Evolutionary conservation across 2,888 invertebrate genomes (phyloP), one percentile per base, ranked within the genome.

Genomic region (Leptopterna dolabrata): DNA sequence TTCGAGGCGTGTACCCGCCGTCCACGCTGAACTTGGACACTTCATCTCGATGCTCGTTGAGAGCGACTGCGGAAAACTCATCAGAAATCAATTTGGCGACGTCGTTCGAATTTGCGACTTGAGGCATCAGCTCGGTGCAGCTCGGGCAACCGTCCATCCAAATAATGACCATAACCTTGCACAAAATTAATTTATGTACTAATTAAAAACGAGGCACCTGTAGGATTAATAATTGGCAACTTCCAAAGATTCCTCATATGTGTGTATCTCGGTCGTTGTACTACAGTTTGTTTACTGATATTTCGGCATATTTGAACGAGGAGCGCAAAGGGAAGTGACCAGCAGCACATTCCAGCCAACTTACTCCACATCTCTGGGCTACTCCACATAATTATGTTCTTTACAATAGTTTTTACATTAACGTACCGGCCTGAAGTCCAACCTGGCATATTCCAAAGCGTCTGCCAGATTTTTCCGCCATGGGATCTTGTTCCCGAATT

Each of bases 121-220:
- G 19, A 24, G 81, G 81, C 27, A 81, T 51, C 29, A 81, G 55
- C 51, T 81, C 81, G 11, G 27, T 51, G 51, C 81, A 81, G 30
- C 81, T 81, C 30, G 81, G 81, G 30, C 81, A 81, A 0, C 81
- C 81, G 51, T 81, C 81, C 81, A 81, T 81, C 81, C 81, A 81
- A 81, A 81, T 51, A 0, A 81, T 24, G 4, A 81, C 81, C 81
- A 81, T 81, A 27, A 81, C 30, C 81, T 81, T 16, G 47, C 36
- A 76, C 7, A 43, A 73, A 36, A 73, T 29, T 13, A 36, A 36
- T 36, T 36, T 7, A 36, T 4, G 36, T 36, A 36, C 36, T 7
- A 36, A 36, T 36, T 36, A 47, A 47, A 14, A 47, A 47, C 14
- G 47, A 47, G 13, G 47, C 11, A 47, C n/a, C n/a, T n/a, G n/a